phyloP scores from a whole-genome alignment of 2,888 invertebrate genomes.

The Leucophora obtusa region DNA sequence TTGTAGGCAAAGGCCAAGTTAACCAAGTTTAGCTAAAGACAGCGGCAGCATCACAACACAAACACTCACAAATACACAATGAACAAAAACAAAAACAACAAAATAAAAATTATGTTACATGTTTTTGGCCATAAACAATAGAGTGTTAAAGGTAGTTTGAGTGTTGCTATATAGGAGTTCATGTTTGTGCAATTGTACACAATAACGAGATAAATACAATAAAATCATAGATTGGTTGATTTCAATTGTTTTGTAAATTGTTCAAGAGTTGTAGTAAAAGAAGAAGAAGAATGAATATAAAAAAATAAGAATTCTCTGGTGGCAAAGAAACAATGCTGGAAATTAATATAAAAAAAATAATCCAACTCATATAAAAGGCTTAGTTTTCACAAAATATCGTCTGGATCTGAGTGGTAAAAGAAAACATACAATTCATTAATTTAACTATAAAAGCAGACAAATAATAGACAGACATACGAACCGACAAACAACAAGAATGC shows the following conservation, averaged over 20 bases:
- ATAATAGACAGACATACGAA: conserved; percentile 13
- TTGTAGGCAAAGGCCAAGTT: conserved; percentile 49
- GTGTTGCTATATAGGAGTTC: not conserved
- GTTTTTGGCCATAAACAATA: conserved; percentile 42
- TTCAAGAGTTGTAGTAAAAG: not conserved
- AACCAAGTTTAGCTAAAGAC: not conserved
- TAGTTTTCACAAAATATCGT: not conserved
- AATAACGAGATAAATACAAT: conserved; percentile 38
- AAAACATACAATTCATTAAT: conserved; percentile 50
- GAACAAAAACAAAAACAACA: not conserved
- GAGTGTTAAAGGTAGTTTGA: conserved; percentile 40
- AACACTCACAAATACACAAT: not conserved
- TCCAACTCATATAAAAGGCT: conserved; percentile 14
- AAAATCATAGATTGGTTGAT: conserved; percentile 49
- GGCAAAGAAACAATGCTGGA: conserved; percentile 18
- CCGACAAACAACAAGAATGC: conserved; percentile 18
- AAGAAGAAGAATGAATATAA: conserved; percentile 5
- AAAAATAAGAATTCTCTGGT: conserved; percentile 27
- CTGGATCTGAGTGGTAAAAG: not conserved
- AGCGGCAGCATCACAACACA: conserved; percentile 9
- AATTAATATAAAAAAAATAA: conserved; percentile 7
- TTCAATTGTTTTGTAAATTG: conserved; percentile 47
- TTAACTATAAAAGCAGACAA: conserved; percentile 19
- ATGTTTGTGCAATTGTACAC: not conserved
- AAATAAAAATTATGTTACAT: conserved; percentile 2